Evolutionary conservation across 2,888 invertebrate genomes (phyloP).

Genomic region (Polydesmus complanatus): DNA sequence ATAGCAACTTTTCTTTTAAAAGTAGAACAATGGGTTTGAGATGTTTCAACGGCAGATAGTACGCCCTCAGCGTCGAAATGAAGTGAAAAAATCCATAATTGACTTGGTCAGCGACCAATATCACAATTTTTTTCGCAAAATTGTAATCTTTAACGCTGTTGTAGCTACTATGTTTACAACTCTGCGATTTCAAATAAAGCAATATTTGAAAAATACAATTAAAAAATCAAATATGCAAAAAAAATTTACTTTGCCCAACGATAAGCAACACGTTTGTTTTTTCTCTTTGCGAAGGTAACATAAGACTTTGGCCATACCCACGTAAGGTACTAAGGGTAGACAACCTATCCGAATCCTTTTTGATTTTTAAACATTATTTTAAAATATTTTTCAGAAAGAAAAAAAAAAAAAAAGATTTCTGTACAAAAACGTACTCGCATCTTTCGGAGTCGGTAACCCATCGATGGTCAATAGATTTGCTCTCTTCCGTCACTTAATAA

Average conservation of each 20-base stretch:
- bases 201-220: neutral
- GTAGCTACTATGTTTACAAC: constrained; percentile 6
- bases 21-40: constrained; percentile 89
- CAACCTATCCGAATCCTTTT: constrained; percentile 5
- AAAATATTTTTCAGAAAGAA: neutral
- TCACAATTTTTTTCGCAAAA: constrained; percentile 69
- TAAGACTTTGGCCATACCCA: constrained; percentile 7
- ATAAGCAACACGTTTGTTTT: constrained; percentile 5
- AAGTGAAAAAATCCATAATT: constrained; percentile 97
- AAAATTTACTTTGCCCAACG: constrained; percentile 6
- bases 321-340: constrained; percentile 9
- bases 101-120: constrained; percentile 89
- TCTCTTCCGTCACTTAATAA: too few relatives aligned
- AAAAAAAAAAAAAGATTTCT: neutral
- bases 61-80: constrained; percentile 88
- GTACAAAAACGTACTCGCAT: neutral
- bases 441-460: neutral
- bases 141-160: constrained; percentile 2
- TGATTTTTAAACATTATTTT: too few relatives aligned
- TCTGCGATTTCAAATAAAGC: neutral
- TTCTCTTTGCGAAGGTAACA: constrained; percentile 10
- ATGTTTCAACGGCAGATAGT: constrained; percentile 82
- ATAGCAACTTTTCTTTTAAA: constrained; percentile 48
- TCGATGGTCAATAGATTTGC: neutral
- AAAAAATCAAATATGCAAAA: neutral